A percentile compares a stretch with the other conserved stretches of the same genome.
These are phyloP conservation scores for Xyrauchen texanus DNA, from an alignment of 2,113 vertebrate genomes.

Conservation along the genomic window DNA sequence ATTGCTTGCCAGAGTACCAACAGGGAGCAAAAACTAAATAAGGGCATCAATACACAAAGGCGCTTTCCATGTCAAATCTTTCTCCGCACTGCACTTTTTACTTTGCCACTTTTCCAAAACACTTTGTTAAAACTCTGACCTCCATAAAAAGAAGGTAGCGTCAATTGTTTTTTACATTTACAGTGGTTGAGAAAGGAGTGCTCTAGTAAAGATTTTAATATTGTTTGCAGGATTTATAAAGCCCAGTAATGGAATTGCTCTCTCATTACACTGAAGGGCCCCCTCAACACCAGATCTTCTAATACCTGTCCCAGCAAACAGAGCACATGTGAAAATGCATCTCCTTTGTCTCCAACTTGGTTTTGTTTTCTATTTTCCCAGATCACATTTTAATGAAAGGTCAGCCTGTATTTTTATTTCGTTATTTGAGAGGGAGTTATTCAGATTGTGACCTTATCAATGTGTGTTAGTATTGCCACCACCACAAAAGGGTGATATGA, in stretches of 20 bases:
- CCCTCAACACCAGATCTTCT: constrained; percentile 19
- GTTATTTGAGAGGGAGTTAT: constrained; percentile 60
- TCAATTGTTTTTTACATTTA: constrained; percentile 20
- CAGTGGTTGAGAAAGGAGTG: neutral
- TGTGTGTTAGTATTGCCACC: constrained; percentile 62
- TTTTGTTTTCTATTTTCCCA: constrained; percentile 44
- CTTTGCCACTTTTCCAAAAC: neutral
- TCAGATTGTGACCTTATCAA: constrained; percentile 77
- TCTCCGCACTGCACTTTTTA: neutral
- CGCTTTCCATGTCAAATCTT: constrained; percentile 17
- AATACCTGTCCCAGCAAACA: neutral
- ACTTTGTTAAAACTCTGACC: constrained; percentile 19
- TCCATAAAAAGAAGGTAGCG: constrained; percentile 2
- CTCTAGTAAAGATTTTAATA: neutral
- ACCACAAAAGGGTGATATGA: constrained; percentile 52
- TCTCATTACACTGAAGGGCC: neutral
- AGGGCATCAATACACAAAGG: constrained; percentile 28
- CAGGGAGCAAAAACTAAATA: constrained; percentile 21
- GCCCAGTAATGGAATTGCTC: neutral
- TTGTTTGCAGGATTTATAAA: too few species aligned
- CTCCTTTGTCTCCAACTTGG: constrained; percentile 23
- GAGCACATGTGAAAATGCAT: neutral
- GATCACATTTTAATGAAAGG: constrained; percentile 62
- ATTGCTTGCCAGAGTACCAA: constrained; percentile 17
- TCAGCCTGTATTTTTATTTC: constrained; percentile 41